Base-by-base conservation (phyloP, 2,797 vertebrate genomes). In the Leuciscus waleckii region DNA sequence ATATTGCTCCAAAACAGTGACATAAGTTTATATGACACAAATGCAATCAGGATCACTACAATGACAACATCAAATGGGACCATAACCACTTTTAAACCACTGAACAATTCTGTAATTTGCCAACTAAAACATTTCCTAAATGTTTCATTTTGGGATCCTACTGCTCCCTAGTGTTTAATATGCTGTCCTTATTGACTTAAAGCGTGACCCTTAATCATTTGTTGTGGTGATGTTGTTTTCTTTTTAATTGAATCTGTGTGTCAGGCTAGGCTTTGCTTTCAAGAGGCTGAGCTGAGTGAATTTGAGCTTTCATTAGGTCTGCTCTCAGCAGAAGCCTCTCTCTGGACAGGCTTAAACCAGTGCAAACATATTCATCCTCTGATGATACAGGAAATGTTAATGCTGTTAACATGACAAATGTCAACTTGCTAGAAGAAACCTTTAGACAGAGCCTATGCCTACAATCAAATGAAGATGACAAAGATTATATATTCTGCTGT, bases 351-450 rank as follows among this genome's bases (percentile, higher is more conserved):
- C 37, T 82, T 58, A 65, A 82, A 82, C n/a, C 68, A 82, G 68
- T 82, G 80, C 68, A 82, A 82, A 82, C 80, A 73, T 82, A 71
- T 82, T 32, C 51, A 73, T 71, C 54, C 51, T 71, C 68, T 73
- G 68, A 71, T 43, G 80, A 82, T 82, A 82, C 80, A 71, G 68
- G 35, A 73, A 71, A 82, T 82, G 80, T 61, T 73, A 82, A 82
- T 82, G 68, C 80, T 82, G 68, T 82, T 73, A 82, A 82, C 80
- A 82, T 61, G 80, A 82, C 68, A 82, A 82, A 82, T 71, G 80
- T 82, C 80, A 82, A 82, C 80, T 82, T 56, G 37, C 51, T 41
- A 61, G 68, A 58, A 71, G 68, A 82, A 82, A 71, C 51, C 80
- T 82, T 82, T 71, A 71, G 80, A 73, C 79, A 7, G 65, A 54